A percentile compares a stretch with the other conserved stretches of the same genome.
phyloP scores from a whole-genome alignment of 2,113 vertebrate genomes.

The Paratilapia polleni region DNA sequence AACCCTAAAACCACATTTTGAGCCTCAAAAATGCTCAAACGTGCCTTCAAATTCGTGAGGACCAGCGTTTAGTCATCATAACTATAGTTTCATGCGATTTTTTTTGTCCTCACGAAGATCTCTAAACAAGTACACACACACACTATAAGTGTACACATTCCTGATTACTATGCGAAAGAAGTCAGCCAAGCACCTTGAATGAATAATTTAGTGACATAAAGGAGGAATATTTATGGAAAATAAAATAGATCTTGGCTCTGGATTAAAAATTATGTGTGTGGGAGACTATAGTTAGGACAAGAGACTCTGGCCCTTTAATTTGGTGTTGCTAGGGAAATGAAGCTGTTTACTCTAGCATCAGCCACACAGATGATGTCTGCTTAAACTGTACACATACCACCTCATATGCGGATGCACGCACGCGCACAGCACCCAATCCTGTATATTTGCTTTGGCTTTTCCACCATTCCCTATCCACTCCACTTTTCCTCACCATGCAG shows the following conservation, averaged over 20 bases:
- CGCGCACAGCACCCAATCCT: neutral
- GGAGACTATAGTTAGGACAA: conserved; percentile 32
- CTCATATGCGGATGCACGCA: neutral
- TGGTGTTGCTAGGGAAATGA: conserved; percentile 81
- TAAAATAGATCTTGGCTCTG: conserved; percentile 6
- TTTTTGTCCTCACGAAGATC: too few relatives aligned
- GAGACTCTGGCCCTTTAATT: conserved; percentile 76
- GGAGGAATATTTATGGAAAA: neutral
- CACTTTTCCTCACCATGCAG: neutral
- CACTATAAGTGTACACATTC: neutral
- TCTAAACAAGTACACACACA: too few relatives aligned
- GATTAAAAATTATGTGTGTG: conserved; percentile 28
- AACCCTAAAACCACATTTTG: too few relatives aligned
- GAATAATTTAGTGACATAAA: conserved; percentile 33
- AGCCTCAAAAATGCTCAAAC: too few relatives aligned
- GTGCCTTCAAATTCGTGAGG: too few relatives aligned
- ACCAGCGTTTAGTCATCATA: too few relatives aligned
- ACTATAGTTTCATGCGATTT: too few relatives aligned
- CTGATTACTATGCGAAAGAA: conserved; percentile 12
- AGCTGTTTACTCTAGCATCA: conserved; percentile 75
- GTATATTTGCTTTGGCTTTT: neutral
- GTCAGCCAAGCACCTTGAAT: conserved; percentile 14
- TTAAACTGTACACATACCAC: conserved; percentile 29
- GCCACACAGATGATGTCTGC: conserved; percentile 46
- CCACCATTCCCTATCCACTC: neutral